Evolutionary conservation across 2,113 vertebrate species (phyloP).

Genomic region (Jacana jacana): DNA sequence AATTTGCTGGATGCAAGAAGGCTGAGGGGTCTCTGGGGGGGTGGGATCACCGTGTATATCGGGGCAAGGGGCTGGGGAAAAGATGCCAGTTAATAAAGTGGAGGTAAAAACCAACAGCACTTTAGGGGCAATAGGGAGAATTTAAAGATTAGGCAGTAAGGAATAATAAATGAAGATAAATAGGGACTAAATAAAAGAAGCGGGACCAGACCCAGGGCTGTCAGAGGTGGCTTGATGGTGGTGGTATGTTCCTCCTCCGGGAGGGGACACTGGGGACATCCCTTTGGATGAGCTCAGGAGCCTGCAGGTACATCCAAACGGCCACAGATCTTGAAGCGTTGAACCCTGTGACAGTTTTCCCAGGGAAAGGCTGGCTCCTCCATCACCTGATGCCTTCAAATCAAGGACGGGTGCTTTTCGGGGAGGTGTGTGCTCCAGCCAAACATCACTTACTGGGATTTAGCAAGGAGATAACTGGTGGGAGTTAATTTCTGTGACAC

Average conservation of each 20-base stretch:
- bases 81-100: not conserved
- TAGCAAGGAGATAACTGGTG: not conserved
- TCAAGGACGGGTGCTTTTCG: not conserved
- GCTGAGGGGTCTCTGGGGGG: not conserved
- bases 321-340: accelerated
- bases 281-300: not conserved
- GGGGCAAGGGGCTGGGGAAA: not conserved
- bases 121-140: not conserved
- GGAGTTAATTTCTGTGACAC: not conserved
- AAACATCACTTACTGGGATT: not conserved
- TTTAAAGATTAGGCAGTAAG: not conserved
- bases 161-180: not conserved
- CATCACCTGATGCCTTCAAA: accelerated
- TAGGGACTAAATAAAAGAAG: not conserved
- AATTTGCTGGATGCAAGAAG: not conserved
- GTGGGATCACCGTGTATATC: not conserved
- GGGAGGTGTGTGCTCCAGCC: not conserved
- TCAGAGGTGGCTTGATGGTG: not conserved
- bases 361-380: not conserved
- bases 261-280: not conserved
- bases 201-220: not conserved
- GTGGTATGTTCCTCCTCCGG: accelerated
- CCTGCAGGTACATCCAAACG: accelerated
- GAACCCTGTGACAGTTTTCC: not conserved
- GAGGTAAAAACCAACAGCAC: not conserved